phyloP scores from a whole-genome alignment of 2,113 vertebrate species.

The Paradisaea rubra region DNA sequence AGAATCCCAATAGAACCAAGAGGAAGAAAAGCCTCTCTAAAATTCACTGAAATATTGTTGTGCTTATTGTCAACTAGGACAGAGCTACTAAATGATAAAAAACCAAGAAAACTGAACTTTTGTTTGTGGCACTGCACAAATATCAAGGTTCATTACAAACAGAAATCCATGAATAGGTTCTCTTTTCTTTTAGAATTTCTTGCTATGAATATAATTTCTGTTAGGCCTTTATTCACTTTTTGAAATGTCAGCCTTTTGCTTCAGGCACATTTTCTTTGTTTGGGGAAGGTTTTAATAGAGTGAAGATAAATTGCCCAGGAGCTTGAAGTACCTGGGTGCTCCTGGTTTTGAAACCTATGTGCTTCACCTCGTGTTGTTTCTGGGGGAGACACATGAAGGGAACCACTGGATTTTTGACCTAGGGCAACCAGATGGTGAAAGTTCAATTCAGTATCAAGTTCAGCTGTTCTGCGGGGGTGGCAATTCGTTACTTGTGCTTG shows the following conservation, averaged over 20 bases:
- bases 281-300: background rate
- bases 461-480: slow-evolving; percentile 6
- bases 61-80: background rate
- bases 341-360: background rate
- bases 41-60: background rate
- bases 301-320: background rate
- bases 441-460: background rate
- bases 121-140: background rate
- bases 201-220: background rate
- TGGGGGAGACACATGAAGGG: background rate
- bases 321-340: background rate
- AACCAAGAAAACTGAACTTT: background rate
- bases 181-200: background rate
- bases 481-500: background rate
- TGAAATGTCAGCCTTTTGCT: background rate
- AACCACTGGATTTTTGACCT: background rate
- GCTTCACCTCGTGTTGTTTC: background rate
- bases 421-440: background rate
- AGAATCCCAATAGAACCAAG: background rate
- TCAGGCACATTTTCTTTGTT: background rate
- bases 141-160: background rate
- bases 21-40: background rate
- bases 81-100: background rate
- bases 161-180: background rate
- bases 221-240: background rate